These are phyloP conservation scores for Philereme vetulata DNA, from an alignment of 2,888 invertebrate genomes.

Conservation along the genomic window DNA sequence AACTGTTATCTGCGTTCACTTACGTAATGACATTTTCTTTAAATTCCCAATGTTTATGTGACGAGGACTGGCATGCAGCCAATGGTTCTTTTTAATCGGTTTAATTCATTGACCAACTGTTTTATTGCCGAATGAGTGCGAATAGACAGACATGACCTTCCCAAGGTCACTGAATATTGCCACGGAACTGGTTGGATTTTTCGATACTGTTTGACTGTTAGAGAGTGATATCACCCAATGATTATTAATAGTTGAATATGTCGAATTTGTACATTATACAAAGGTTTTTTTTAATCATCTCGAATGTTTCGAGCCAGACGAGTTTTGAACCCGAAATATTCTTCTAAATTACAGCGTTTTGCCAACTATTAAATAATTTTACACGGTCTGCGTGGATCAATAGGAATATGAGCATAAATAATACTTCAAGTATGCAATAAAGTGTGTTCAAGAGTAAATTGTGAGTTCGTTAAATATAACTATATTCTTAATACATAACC, in stretches of 20 bases:
- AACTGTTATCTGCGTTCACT: conserved; percentile 49
- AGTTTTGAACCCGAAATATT: too few species aligned
- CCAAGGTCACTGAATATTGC: conserved; percentile 67
- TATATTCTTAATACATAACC: conserved; percentile 20
- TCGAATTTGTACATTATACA: too few species aligned
- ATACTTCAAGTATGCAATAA: neutral
- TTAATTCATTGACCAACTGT: conserved; percentile 77
- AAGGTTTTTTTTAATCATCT: too few species aligned
- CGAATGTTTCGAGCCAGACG: too few species aligned
- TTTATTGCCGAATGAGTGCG: conserved; percentile 71
- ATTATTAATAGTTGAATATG: too few species aligned
- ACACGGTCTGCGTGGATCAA: too few species aligned
- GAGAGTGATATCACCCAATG: too few species aligned
- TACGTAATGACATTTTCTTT: conserved; percentile 77
- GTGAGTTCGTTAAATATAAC: neutral
- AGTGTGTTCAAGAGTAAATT: conserved; percentile 16
- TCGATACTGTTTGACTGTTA: too few species aligned
- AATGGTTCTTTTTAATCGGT: conserved; percentile 79
- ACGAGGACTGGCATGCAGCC: conserved; percentile 71
- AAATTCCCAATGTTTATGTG: conserved; percentile 78
- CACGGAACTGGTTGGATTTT: conserved; percentile 26
- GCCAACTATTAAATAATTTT: too few species aligned
- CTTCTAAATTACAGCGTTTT: too few species aligned
- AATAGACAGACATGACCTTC: conserved; percentile 71
- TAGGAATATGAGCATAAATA: too few species aligned